Evolutionary conservation across 2,113 vertebrate species (phyloP), one percentile per base, ranked within the genome.

Genomic region (Calyptommatus sinebrachiatus): DNA sequence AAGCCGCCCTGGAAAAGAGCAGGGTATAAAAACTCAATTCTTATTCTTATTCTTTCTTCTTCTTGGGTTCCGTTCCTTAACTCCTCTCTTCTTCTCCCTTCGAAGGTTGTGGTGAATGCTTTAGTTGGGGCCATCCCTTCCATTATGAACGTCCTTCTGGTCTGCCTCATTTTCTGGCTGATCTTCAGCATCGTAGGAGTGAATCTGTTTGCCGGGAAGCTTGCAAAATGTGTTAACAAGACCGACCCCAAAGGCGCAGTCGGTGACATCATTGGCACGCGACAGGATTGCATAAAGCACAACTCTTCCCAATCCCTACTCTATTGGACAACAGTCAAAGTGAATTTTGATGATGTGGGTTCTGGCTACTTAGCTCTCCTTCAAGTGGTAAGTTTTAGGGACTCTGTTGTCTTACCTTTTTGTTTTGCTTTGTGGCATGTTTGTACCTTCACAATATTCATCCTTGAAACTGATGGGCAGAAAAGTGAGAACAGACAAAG

Each of bases 141-240:
- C 92, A 99, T 99, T 85, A 97, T 98, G 97, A 98, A 98, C 0
- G 97, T 98, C 79, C 94, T 98, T 80, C 95, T 98, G 0, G 97
- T 98, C 80, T 98, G 97, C 83, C 96, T 98, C 41, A 98, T 98
- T 92, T 98, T 98, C 91, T 98, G 97, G 97, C 97, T 98, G 67
- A 97, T 98, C 93, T 98, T 98, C 81, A 98, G 97, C 92, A 98
- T 98, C 90, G 97, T 98, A 94, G 97, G 97, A 57, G 97, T 98
- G 78, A 97, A 97, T 87, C 93, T 98, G 4, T 97, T 98, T 3
- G 96, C 97, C 0, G 98, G 98, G 66, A 99, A 97, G 86, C 99
- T 98, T 79, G 94, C 95, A 24, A 97, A 94, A 68, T 99, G 98
- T 16, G 91, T 99, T 75, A 97, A 98, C 82, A 83, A 89, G 76